A percentile compares a stretch with the other conserved stretches of the same genome.
Evolutionary conservation across 2,888 invertebrate species (phyloP).

Genomic region (Stratiomys singularior): DNA sequence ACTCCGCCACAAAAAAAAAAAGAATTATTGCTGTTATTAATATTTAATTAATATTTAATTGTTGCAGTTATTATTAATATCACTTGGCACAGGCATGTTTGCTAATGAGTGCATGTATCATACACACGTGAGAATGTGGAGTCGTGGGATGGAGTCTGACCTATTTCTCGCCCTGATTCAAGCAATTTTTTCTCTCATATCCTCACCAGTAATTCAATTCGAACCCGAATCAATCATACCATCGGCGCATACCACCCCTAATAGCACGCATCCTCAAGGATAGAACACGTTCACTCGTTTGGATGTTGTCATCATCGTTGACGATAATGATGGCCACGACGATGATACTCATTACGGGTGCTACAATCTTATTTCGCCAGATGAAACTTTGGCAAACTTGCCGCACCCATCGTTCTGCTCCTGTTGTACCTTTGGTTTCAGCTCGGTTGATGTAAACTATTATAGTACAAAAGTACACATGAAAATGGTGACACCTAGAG

Average conservation of each 20-base stretch:
- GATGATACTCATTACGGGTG: slow-evolving; percentile 22
- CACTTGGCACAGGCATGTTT: too few species aligned
- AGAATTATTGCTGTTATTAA: too few species aligned
- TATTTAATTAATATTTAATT: too few species aligned
- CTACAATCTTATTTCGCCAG: slow-evolving; percentile 31
- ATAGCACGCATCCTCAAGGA: not conserved
- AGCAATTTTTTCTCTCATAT: too few species aligned
- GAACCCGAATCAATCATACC: too few species aligned
- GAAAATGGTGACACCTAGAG: slow-evolving; percentile 44
- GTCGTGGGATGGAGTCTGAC: too few species aligned
- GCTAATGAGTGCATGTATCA: too few species aligned
- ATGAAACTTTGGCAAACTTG: slow-evolving; percentile 15
- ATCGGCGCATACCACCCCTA: slow-evolving; percentile 13
- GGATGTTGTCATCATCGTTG: slow-evolving; percentile 22
- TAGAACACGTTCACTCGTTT: slow-evolving; percentile 10
- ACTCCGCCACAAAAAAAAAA: too few species aligned
- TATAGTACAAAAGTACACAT: slow-evolving; percentile 34
- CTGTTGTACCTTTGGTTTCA: slow-evolving; percentile 6
- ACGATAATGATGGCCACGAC: slow-evolving; percentile 29
- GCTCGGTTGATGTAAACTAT: slow-evolving; percentile 3
- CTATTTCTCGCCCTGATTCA: too few species aligned
- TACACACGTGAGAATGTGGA: too few species aligned
- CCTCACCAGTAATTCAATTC: too few species aligned
- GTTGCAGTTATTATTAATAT: too few species aligned
- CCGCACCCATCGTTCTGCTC: not conserved